Percentiles rank a stretch among this genome's conserved stretches.
phyloP scores from a whole-genome alignment of 2,888 invertebrate genomes.

The Muscina levida region DNA sequence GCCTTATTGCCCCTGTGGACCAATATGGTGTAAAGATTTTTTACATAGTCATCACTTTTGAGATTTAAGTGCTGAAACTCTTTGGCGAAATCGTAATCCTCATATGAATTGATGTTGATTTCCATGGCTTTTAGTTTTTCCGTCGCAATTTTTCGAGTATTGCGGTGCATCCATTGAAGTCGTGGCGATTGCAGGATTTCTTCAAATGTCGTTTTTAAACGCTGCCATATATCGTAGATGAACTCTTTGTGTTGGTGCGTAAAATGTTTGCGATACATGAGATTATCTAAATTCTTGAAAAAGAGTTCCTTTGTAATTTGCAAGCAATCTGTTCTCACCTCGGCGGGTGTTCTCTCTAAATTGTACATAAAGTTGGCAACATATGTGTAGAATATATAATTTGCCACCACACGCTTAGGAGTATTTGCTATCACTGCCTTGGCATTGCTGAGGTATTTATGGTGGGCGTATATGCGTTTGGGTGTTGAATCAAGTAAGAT shows the following conservation, averaged over 20 bases:
- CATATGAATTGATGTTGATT: constrained; percentile 72
- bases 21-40: constrained; percentile 64
- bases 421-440: constrained; percentile 64
- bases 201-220: constrained; percentile 72
- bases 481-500: constrained; percentile 68
- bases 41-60: constrained; percentile 68
- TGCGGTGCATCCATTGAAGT: constrained; percentile 70
- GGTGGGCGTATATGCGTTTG: constrained; percentile 68
- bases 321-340: constrained; percentile 68
- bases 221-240: constrained; percentile 73
- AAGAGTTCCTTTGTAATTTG: constrained; percentile 70
- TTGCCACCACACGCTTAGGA: constrained; percentile 71
- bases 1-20: constrained; percentile 34
- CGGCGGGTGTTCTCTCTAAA: constrained; percentile 51
- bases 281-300: constrained; percentile 76
- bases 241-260: constrained; percentile 70
- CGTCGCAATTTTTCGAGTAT: constrained; percentile 70
- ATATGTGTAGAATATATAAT: constrained; percentile 75
- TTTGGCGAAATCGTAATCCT: constrained; percentile 69
- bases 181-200: constrained; percentile 66
- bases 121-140: constrained; percentile 72
- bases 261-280: constrained; percentile 73
- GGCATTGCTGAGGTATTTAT: neutral
- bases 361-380: constrained; percentile 69
- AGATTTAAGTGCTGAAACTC: constrained; percentile 71